Percentiles rank a stretch among this genome's conserved stretches.
Evolutionary conservation across 1,140 invertebrate species (phyloP).

Genomic region (Heliconius hermathena): DNA sequence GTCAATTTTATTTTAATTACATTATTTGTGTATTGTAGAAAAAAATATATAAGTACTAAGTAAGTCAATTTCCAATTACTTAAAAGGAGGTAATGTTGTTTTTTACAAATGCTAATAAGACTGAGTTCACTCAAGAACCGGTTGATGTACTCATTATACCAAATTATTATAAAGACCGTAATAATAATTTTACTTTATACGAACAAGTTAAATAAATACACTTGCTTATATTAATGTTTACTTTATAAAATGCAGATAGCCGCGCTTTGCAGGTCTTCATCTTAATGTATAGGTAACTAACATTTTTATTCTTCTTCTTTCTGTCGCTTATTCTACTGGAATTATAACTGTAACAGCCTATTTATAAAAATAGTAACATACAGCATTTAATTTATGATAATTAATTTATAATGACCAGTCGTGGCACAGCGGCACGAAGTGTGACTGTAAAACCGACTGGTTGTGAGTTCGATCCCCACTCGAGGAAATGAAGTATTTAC

Average conservation of each 20-base stretch:
- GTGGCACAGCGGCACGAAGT: no score
- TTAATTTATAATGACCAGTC: neutral
- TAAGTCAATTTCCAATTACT: constrained; percentile 26
- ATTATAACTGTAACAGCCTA: neutral
- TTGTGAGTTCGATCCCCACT: no score
- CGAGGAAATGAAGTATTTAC: no score
- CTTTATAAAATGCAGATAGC: constrained; percentile 1
- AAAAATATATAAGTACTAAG: neutral
- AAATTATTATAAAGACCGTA: constrained; percentile 25
- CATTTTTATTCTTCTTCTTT: neutral
- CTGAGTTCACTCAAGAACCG: constrained; percentile 20
- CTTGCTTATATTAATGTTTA: constrained; percentile 6
- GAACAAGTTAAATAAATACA: constrained; percentile 19
- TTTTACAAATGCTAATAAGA: constrained; percentile 23
- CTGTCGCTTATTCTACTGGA: neutral
- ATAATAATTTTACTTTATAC: constrained; percentile 15
- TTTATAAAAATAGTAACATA: neutral
- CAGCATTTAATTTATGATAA: neutral
- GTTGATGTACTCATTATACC: constrained; percentile 23
- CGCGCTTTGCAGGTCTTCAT: neutral
- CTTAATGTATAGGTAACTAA: neutral
- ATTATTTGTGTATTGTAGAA: neutral
- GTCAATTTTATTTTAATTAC: neutral
- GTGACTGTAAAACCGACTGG: no score
- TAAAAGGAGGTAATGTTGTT: constrained; percentile 9